A percentile compares a stretch with the other conserved stretches of the same genome.
Evolutionary conservation across 2,797 vertebrate genomes (phyloP).

Genomic region (Gymnothorax reevesii): DNA sequence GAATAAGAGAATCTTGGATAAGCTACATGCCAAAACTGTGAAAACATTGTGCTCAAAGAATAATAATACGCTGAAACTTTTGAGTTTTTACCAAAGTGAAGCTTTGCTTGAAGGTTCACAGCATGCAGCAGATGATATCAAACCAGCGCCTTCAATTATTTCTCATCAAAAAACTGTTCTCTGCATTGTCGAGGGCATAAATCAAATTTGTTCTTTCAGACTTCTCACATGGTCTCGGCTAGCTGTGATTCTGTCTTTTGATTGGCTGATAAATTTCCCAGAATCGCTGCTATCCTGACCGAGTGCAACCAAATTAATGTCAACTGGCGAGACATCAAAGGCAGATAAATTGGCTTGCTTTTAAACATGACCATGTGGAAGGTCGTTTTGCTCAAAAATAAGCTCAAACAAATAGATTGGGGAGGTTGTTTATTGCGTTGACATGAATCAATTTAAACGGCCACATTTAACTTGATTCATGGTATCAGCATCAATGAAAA

Average conservation of each 20-base stretch:
- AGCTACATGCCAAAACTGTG: slow-evolving; percentile 64
- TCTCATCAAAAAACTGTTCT: slow-evolving; percentile 50
- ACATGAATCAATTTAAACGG: slow-evolving; percentile 31
- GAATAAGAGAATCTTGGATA: slow-evolving; percentile 43
- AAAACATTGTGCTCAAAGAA: slow-evolving; percentile 55
- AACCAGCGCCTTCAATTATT: slow-evolving; percentile 52
- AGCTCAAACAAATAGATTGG: slow-evolving; percentile 30
- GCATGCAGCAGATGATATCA: slow-evolving; percentile 56
- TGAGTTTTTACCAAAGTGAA: slow-evolving; percentile 52
- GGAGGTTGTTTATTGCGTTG: slow-evolving; percentile 33
- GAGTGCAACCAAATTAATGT: slow-evolving; percentile 31
- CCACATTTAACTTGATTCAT: slow-evolving; percentile 31
- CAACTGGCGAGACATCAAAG: slow-evolving; percentile 25
- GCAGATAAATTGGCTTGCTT: slow-evolving; percentile 37
- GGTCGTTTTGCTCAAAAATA: slow-evolving; percentile 29
- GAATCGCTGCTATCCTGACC: slow-evolving; percentile 35
- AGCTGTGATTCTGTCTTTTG: slow-evolving; percentile 33
- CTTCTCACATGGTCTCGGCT: slow-evolving; percentile 40
- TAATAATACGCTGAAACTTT: slow-evolving; percentile 52
- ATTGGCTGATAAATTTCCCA: slow-evolving; percentile 42
- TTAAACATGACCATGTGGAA: slow-evolving; percentile 31
- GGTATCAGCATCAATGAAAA: slow-evolving; percentile 26
- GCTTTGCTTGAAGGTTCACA: slow-evolving; percentile 66
- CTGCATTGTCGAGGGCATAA: slow-evolving; percentile 49
- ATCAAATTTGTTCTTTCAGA: slow-evolving; percentile 49